Evolutionary conservation across 2,113 vertebrate genomes (phyloP).

Genomic region (Sardina pilchardus): DNA sequence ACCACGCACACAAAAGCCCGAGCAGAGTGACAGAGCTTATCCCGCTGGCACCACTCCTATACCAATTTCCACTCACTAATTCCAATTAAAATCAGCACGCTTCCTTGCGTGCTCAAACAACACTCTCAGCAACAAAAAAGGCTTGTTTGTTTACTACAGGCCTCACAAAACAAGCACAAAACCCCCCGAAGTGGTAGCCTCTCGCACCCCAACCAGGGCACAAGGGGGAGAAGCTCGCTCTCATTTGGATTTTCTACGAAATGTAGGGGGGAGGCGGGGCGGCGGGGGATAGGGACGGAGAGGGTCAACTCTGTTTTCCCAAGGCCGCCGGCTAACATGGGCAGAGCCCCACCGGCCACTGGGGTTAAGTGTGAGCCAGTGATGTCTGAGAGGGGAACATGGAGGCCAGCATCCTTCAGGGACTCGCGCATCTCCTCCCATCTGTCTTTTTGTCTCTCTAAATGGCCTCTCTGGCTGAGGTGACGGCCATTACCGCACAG

Average conservation of each 20-base stretch:
- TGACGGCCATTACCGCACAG: neutral
- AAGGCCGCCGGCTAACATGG: neutral
- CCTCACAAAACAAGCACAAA: slow-evolving; percentile 53
- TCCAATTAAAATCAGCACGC: slow-evolving; percentile 66
- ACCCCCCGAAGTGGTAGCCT: slow-evolving; percentile 18
- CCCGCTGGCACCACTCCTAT: slow-evolving; percentile 46
- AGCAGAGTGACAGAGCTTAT: slow-evolving; percentile 27
- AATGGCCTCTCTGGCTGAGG: slow-evolving; percentile 3
- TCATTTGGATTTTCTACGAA: neutral
- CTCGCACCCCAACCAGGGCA: slow-evolving; percentile 2
- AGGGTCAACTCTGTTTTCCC: neutral
- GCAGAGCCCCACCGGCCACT: neutral
- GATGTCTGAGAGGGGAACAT: neutral
- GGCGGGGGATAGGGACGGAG: too few species aligned
- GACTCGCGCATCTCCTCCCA: neutral
- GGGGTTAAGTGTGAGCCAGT: neutral
- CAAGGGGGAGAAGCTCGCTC: neutral
- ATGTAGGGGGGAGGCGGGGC: neutral
- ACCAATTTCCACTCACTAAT: slow-evolving; percentile 59
- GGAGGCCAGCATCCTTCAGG: neutral
- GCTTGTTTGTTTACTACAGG: slow-evolving; percentile 62
- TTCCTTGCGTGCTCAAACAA: slow-evolving; percentile 60
- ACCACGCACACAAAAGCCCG: slow-evolving; percentile 18
- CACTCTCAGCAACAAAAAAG: slow-evolving; percentile 50
- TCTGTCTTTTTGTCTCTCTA: neutral